Conservation (phyloP, 2,797 vertebrate species). For the Typhlichthys subterraneus region DNA sequence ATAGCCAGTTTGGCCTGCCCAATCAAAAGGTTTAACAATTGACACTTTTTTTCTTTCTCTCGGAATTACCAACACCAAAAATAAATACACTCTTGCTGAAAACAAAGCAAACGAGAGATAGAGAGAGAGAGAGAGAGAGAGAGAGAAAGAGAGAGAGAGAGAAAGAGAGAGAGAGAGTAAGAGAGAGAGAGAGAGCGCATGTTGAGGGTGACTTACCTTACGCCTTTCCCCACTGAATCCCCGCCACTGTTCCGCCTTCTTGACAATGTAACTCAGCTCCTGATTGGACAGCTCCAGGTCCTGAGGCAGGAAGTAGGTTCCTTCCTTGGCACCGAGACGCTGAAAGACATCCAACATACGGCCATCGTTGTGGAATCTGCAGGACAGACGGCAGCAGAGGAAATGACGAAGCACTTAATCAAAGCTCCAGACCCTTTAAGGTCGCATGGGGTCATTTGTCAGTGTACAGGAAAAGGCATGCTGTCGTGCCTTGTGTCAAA, state of each 20-base stretch:
- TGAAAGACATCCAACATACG: slow-evolving; percentile 85
- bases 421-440: slow-evolving; percentile 24
- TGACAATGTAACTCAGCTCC: slow-evolving; percentile 89
- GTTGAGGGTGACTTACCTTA: slow-evolving; percentile 76
- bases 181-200: neutral
- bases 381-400: slow-evolving; percentile 14
- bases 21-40: too few species aligned
- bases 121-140: slow-evolving; percentile 3
- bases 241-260: slow-evolving; percentile 91
- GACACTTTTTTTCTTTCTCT: too few species aligned
- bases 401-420: slow-evolving; percentile 21
- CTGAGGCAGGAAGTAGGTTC: slow-evolving; percentile 83
- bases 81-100: too few species aligned
- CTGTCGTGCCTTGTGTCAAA: slow-evolving; percentile 26
- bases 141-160: slow-evolving; percentile 15
- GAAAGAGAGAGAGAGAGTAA: neutral
- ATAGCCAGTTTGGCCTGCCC: too few species aligned
- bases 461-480: slow-evolving; percentile 14
- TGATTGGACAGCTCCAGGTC: slow-evolving; percentile 92
- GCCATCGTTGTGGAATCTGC: slow-evolving; percentile 84
- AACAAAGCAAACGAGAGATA: too few species aligned
- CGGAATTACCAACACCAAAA: too few species aligned
- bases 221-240: slow-evolving; percentile 87
- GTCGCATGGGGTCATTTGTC: slow-evolving; percentile 35
- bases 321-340: slow-evolving; percentile 83